Percentiles rank a stretch among this genome's conserved stretches.
Evolutionary conservation across 2,113 vertebrate genomes (phyloP).

Genomic region (Ciconia boyciana): DNA sequence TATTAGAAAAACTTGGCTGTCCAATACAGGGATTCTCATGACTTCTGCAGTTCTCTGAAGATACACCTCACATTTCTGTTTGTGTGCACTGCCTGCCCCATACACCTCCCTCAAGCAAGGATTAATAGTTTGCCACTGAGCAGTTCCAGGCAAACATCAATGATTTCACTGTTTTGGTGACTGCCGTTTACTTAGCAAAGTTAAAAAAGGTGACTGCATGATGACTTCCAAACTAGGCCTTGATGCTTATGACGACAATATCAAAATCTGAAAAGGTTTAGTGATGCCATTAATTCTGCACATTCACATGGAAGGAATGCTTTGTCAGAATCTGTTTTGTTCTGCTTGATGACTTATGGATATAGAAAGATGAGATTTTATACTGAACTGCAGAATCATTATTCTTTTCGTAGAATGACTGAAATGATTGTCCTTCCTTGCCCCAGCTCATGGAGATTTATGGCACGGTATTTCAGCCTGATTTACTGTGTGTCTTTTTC

Average conservation of each 20-base stretch:
- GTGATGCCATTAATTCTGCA: neutral
- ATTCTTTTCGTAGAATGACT: neutral
- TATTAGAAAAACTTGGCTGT: neutral
- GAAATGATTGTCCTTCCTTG: slow-evolving; percentile 22
- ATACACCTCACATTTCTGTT: neutral
- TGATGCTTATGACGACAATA: neutral
- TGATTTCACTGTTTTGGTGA: neutral
- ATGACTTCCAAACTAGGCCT: neutral
- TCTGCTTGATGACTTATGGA: slow-evolving; percentile 23
- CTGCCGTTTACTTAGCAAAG: neutral
- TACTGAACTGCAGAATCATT: slow-evolving; percentile 1
- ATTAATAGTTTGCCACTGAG: neutral
- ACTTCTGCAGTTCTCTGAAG: neutral
- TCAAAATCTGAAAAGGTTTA: neutral
- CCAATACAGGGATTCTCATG: neutral
- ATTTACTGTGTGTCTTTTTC: neutral
- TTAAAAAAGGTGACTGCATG: neutral
- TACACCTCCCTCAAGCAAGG: neutral
- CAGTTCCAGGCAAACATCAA: neutral
- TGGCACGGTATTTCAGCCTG: neutral
- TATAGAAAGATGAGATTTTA: slow-evolving; percentile 9
- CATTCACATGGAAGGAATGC: slow-evolving; percentile 16
- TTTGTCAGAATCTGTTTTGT: slow-evolving; percentile 29
- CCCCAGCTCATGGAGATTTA: neutral
- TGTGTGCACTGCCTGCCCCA: neutral